phyloP scores from a whole-genome alignment of 2,888 invertebrate species.

The Athrips mouffetella region DNA sequence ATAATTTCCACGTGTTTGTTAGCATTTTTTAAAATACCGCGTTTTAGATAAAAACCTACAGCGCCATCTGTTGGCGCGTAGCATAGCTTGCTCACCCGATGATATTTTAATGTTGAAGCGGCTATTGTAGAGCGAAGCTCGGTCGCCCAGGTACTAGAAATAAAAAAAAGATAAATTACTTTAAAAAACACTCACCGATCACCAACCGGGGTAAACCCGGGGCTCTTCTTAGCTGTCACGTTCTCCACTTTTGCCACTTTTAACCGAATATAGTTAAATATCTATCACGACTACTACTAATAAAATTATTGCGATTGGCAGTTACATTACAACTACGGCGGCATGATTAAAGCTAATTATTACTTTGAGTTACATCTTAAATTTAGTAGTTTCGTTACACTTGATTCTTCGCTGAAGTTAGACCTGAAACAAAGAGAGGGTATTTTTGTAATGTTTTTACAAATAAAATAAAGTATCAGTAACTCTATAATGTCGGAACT shows the following conservation, averaged over 20 bases:
- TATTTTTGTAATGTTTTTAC: too few species aligned
- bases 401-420: conserved; percentile 35
- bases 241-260: conserved; percentile 65
- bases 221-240: conserved; percentile 44
- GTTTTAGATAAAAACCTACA: too few species aligned
- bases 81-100: too few species aligned
- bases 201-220: conserved; percentile 64
- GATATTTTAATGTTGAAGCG: too few species aligned
- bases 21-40: too few species aligned
- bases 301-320: conserved; percentile 33
- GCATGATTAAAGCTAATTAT: conserved; percentile 4
- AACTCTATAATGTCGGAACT: too few species aligned
- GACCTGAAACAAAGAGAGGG: conserved; percentile 64
- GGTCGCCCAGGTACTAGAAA: too few species aligned
- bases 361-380: conserved; percentile 2
- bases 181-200: conserved; percentile 52
- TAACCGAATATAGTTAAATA: conserved; percentile 30
- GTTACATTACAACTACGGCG: conserved; percentile 20
- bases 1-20: too few species aligned
- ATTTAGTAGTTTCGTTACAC: conserved; percentile 28
- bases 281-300: conserved; percentile 24
- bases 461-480: too few species aligned
- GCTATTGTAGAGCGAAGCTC: too few species aligned
- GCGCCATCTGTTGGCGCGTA: too few species aligned
- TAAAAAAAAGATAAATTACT: too few species aligned